Conservation (phyloP, 2,113 vertebrate genomes). For the Ciconia boyciana region DNA sequence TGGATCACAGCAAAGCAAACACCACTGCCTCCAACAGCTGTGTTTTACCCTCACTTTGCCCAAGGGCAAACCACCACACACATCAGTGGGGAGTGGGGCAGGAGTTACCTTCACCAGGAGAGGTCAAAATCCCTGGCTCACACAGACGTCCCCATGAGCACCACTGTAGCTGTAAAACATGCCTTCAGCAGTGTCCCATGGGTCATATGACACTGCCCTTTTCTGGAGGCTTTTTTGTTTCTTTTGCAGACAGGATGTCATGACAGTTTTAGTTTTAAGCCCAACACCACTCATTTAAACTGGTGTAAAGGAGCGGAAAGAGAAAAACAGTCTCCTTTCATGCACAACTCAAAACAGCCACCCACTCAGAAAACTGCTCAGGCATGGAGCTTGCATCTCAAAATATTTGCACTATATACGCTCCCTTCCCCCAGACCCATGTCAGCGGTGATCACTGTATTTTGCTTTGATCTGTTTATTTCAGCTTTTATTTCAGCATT, state of each 20-base stretch:
- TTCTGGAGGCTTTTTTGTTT: neutral
- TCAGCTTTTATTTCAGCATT: neutral
- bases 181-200: neutral
- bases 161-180: neutral
- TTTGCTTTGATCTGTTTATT: neutral
- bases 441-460: neutral
- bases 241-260: neutral
- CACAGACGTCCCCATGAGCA: neutral
- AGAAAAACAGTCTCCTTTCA: neutral
- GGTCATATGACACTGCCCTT: neutral
- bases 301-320: neutral
- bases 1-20: neutral
- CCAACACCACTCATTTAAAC: neutral
- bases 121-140: neutral
- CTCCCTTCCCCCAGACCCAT: neutral
- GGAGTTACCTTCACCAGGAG: neutral
- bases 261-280: neutral
- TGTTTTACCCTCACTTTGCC: neutral
- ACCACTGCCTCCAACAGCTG: neutral
- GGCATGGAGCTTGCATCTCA: neutral
- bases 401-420: neutral
- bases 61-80: neutral
- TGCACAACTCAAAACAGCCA: neutral
- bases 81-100: neutral
- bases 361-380: conserved; percentile 4